phyloP scores from a whole-genome alignment of 2,113 vertebrate genomes.

The Procapra przewalskii region DNA sequence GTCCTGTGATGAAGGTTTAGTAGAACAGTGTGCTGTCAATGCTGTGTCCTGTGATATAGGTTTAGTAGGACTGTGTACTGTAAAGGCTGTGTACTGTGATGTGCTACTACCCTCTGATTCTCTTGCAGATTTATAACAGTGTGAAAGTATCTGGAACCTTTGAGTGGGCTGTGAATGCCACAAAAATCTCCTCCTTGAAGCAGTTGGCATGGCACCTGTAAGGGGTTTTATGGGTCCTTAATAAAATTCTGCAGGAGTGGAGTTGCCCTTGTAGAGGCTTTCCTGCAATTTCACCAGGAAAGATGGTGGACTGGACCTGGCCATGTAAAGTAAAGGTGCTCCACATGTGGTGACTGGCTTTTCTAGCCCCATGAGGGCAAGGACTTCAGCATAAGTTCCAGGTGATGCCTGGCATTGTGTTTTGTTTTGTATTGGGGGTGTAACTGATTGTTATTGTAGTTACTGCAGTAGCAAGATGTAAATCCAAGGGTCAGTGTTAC shows the following conservation, averaged over 20 bases:
- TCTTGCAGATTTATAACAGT: background rate
- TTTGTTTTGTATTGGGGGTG: background rate
- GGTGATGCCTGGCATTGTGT: background rate
- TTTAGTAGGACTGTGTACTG: background rate
- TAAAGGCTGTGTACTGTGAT: background rate
- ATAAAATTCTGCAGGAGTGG: background rate
- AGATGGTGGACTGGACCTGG: background rate
- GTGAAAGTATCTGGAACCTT: background rate
- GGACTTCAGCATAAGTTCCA: background rate
- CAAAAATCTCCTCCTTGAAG: background rate
- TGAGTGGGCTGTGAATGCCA: background rate
- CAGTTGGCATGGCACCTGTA: background rate
- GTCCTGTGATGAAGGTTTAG: no score
- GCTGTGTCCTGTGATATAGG: background rate
- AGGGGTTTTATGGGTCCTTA: background rate
- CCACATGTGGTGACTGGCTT: background rate
- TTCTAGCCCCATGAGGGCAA: background rate
- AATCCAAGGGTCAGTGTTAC: background rate
- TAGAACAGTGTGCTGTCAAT: background rate
- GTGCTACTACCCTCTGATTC: background rate
- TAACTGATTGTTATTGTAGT: background rate
- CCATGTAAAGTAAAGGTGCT: background rate
- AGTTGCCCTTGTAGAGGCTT: background rate
- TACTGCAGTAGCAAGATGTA: background rate
- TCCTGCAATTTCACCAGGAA: background rate